Evolutionary conservation across 2,113 vertebrate species (phyloP).

Genomic region (Eidolon helvum): DNA sequence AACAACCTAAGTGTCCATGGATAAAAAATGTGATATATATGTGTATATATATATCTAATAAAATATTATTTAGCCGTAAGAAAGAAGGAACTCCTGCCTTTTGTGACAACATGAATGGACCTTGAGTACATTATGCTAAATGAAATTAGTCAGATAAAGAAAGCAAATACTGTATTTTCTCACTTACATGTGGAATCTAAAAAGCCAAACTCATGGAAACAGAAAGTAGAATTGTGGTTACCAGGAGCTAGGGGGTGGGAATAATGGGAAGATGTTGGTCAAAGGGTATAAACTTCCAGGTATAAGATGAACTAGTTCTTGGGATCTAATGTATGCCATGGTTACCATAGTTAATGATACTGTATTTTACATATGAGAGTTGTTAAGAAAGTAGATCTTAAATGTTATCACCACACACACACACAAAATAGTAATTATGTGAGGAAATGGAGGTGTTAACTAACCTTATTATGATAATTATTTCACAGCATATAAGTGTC

Average conservation of each 20-base stretch:
- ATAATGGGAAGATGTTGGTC: neutral
- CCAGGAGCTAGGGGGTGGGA: neutral
- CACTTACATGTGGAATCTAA: neutral
- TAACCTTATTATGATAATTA: neutral
- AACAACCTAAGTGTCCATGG: neutral
- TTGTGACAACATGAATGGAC: neutral
- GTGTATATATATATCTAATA: too few relatives aligned
- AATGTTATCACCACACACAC: neutral
- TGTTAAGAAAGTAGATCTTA: neutral
- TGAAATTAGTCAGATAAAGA: neutral
- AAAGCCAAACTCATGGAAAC: neutral
- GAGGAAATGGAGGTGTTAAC: neutral
- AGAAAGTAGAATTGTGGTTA: neutral
- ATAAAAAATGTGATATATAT: neutral
- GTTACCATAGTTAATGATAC: neutral
- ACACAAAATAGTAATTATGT: neutral
- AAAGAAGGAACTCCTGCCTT: neutral
- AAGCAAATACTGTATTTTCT: neutral
- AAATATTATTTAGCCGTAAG: neutral
- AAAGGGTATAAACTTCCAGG: neutral
- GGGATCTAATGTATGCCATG: neutral
- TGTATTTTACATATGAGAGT: neutral
- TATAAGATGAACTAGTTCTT: neutral
- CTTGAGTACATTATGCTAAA: neutral
- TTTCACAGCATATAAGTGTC: neutral